Conservation (phyloP, 2,888 invertebrate species). For the Lingula anatina region DNA sequence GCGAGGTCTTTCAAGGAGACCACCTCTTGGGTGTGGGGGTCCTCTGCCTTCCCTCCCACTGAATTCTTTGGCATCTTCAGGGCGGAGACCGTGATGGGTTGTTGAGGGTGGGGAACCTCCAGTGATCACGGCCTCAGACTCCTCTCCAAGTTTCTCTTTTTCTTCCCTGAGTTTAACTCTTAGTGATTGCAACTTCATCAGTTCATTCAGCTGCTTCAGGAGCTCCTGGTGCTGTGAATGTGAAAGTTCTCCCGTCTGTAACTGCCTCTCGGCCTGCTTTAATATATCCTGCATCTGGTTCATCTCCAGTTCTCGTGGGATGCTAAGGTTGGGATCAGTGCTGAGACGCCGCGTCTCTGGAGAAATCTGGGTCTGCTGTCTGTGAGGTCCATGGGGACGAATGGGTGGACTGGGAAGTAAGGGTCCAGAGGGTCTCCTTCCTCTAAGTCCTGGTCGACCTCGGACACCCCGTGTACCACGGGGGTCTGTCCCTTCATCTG, state of each 20-base stretch:
- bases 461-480: constrained; percentile 4
- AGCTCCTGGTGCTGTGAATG: constrained; percentile 39
- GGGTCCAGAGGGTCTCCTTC: not conserved
- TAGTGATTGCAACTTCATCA: constrained; percentile 29
- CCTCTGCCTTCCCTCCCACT: too few species aligned
- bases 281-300: constrained; percentile 17
- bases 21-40: too few species aligned
- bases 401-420: not conserved
- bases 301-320: constrained; percentile 10
- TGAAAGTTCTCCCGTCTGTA: constrained; percentile 61
- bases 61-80: too few species aligned
- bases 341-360: not conserved
- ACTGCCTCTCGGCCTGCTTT: constrained; percentile 71
- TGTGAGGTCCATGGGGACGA: not conserved
- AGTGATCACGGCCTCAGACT: not conserved
- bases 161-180: constrained; percentile 14
- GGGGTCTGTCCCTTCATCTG: constrained; percentile 13
- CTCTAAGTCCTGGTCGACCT: constrained; percentile 2
- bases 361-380: not conserved
- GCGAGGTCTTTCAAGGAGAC: too few species aligned
- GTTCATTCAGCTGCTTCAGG: constrained; percentile 32
- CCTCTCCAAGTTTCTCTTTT: not conserved
- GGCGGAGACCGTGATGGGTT: too few species aligned
- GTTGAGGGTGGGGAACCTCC: not conserved
- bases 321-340: not conserved